Evolutionary conservation across 2,113 vertebrate species (phyloP), one percentile per base, ranked within the genome.

Genomic region (Chamaea fasciata): DNA sequence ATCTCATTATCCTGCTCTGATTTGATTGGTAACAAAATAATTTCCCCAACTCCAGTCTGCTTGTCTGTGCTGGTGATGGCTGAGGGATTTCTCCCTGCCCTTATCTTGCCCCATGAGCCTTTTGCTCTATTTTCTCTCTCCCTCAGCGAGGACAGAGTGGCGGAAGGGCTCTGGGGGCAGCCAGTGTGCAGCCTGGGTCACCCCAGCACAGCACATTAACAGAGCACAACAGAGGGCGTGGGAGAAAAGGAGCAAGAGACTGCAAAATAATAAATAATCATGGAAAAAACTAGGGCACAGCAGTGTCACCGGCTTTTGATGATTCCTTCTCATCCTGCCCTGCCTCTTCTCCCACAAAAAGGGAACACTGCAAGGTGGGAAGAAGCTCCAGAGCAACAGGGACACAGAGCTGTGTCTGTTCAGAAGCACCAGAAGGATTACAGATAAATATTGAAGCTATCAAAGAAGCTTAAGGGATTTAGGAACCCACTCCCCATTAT

Each of bases 381-480:
- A 86, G 71, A 9, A 85, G 47, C 64, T 41, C 76, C 46, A 19
- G 60, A 57, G 87, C 87, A 47, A 5, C 37, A 33, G 70, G 65
- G 65, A 60, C 78, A 62, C 49, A 14, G 86, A 73, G 60, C 82
- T 92, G 85, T 35, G 59, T 41, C 77, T n/a, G 13, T 35, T 59
- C 53, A 46, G 88, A 60, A 47, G 69, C 9, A 1, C 52, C n/a
- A 63, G 92, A 35, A 41, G 93, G 95, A 95, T 95, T 95, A 92
- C 68, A 67, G 94, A 93, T 88, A 94, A 94, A 96, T 92, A 93
- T 92, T 93, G 90, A 95, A 88, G 89, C 89, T 96, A 92, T 96
- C 92, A 92, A 96, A 96, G 95, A 70, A 94, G 94, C 92, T 94
- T 92, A 94, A 90, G 53, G 92, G 95, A 94, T 97, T 96, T 96